A percentile compares a stretch with the other conserved stretches of the same genome.
Evolutionary conservation across 2,888 invertebrate species (phyloP).

Genomic region (Taphrorychus bicolor): DNA sequence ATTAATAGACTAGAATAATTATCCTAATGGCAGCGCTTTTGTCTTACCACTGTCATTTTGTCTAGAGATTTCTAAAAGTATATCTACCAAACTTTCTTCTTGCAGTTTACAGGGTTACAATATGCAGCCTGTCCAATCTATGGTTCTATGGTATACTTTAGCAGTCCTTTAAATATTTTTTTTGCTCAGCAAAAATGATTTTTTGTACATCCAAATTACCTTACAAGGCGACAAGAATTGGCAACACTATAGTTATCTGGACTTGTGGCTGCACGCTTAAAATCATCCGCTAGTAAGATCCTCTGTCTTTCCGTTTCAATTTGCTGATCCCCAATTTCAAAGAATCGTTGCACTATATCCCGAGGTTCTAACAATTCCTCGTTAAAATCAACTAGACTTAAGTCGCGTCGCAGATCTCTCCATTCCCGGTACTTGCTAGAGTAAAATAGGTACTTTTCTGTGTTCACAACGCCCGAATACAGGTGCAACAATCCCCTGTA

Average conservation of each 20-base stretch:
- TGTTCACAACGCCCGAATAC: slow-evolving; percentile 74
- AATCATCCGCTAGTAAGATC: slow-evolving; percentile 4
- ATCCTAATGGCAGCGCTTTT: no score
- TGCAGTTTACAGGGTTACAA: no score
- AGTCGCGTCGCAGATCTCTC: slow-evolving; percentile 66
- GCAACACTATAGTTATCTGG: no score
- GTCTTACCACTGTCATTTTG: no score
- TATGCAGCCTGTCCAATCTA: no score
- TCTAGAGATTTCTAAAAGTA: no score
- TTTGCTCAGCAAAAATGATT: no score
- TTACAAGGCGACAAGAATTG: no score
- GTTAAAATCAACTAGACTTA: slow-evolving; percentile 50
- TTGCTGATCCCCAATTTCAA: slow-evolving; percentile 32
- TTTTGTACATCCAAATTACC: no score
- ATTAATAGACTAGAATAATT: neutral
- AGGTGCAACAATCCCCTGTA: slow-evolving; percentile 89
- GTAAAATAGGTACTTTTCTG: slow-evolving; percentile 69
- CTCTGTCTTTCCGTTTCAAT: neutral
- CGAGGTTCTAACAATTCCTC: slow-evolving; percentile 48
- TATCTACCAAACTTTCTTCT: no score
- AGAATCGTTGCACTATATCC: slow-evolving; percentile 47
- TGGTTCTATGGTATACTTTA: no score
- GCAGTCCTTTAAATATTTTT: no score
- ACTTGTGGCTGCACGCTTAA: neutral
- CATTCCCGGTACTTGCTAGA: slow-evolving; percentile 70